Evolutionary conservation across 2,113 vertebrate species (phyloP).

Genomic region (Gopherus flavomarginatus): DNA sequence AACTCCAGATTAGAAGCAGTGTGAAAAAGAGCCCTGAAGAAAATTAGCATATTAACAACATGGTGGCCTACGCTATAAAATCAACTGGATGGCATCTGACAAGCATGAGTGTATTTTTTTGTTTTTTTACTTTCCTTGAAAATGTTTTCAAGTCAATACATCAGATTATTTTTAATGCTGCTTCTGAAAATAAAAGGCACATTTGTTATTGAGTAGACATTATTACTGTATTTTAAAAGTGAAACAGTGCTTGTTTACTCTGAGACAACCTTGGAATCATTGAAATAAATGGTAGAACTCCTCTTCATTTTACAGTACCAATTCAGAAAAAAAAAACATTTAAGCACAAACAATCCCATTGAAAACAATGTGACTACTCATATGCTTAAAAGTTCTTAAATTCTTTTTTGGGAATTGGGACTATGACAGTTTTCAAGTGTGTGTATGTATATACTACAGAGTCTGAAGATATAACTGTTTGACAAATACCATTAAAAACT

Average conservation of each 20-base stretch:
- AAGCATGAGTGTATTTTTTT: neutral
- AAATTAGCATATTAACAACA: rapidly evolving
- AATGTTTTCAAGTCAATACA: neutral
- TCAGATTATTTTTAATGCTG: neutral
- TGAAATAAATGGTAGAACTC: neutral
- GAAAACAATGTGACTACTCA: neutral
- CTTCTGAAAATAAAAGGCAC: neutral
- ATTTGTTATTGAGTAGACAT: neutral
- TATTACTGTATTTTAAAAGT: neutral
- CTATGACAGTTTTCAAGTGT: neutral
- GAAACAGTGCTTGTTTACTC: neutral
- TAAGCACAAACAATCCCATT: neutral
- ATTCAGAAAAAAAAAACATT: neutral
- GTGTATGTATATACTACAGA: neutral
- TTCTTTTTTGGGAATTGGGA: neutral
- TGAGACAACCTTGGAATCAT: neutral
- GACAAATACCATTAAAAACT: neutral
- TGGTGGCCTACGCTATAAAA: neutral
- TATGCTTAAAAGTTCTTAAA: neutral
- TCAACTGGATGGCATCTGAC: neutral
- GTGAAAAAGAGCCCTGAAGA: neutral
- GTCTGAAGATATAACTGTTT: neutral
- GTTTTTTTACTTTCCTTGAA: neutral
- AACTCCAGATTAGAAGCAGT: neutral
- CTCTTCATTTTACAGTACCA: neutral